Base-by-base conservation (phyloP, 2,113 vertebrate genomes). In the Halcyon malimbica region DNA sequence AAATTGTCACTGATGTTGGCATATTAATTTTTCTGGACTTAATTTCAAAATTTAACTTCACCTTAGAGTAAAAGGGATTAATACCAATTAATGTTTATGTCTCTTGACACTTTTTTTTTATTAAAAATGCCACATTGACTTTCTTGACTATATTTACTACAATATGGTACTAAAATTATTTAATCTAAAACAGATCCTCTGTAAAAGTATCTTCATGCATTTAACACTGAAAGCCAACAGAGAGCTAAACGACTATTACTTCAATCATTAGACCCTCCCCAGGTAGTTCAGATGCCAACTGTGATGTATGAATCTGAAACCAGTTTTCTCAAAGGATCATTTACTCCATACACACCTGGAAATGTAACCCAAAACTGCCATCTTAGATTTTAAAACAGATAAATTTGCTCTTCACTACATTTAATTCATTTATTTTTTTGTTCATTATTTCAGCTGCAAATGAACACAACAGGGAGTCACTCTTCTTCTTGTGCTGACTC, bases 361-460 rank as follows among this genome's bases (percentile, higher is more conserved):
- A 89, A 73, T 29, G 35, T 74, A 96, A 93, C 51, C 48, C 57
- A 60, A 94, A 91, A 84, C 56, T 87, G 65, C n/a, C 64, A 67
- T 51, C 42, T 59, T 81, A 26, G 28, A 75, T 68, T 62, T 70
- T 28, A 71, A 75, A 91, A 31, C 20, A 33, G 28, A 3, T 44
- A 89, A 29, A 25, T 71, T 87, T 87, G 29, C 16, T 87, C 50
- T 87, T 56, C 51, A 44, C 15, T 44, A 23, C 6, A 42, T 59
- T 83, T 83, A 16, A 78, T 71, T 75, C 18, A 60, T 80, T 94
- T 75, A 35, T 60, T 87, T 78, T 67, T 54, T 48, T 82, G 16
- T 77, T 92, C 33, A 50, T 83, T 96, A 87, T 78, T 95, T 87
- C 33, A 56, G 53, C 51, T 85, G 44, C 69, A 94, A 35, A 79